Evolutionary conservation across 2,888 invertebrate species (phyloP).

Genomic region (Pomacea canaliculata): DNA sequence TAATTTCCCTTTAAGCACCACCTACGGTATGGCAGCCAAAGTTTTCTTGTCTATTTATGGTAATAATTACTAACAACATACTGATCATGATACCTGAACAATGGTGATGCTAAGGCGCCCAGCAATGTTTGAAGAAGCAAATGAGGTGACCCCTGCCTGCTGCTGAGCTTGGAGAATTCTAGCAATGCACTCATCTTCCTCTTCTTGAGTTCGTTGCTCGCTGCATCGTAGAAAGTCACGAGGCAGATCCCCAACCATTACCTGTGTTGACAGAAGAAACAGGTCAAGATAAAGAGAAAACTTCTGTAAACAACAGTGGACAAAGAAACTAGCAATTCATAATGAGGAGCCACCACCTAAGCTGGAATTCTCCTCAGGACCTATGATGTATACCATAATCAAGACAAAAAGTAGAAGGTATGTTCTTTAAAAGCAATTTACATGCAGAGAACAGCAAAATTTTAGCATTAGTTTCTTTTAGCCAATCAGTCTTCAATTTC

Average conservation of each 20-base stretch:
- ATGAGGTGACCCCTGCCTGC: slow-evolving; percentile 53
- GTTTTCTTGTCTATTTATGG: too few species aligned
- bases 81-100: slow-evolving; percentile 75
- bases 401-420: too few species aligned
- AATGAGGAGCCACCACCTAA: too few species aligned
- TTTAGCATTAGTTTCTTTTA: too few species aligned
- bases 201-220: slow-evolving; percentile 74
- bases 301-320: background rate
- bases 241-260: slow-evolving; percentile 84
- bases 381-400: too few species aligned
- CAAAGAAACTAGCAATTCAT: background rate
- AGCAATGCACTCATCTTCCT: slow-evolving; percentile 83
- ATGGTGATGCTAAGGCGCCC: slow-evolving; percentile 88
- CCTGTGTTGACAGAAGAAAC: slow-evolving; percentile 63
- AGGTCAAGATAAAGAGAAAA: background rate
- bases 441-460: too few species aligned
- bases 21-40: too few species aligned
- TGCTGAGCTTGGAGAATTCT: slow-evolving; percentile 70
- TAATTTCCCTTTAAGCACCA: too few species aligned
- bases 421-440: too few species aligned
- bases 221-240: slow-evolving; percentile 79
- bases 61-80: too few species aligned
- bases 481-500: too few species aligned
- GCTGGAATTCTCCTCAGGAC: too few species aligned
- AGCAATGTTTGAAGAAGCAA: slow-evolving; percentile 71